A percentile compares a stretch with the other conserved stretches of the same genome.
Conservation (phyloP, 2,888 invertebrate species). For the Osedax fenrisi region DNA sequence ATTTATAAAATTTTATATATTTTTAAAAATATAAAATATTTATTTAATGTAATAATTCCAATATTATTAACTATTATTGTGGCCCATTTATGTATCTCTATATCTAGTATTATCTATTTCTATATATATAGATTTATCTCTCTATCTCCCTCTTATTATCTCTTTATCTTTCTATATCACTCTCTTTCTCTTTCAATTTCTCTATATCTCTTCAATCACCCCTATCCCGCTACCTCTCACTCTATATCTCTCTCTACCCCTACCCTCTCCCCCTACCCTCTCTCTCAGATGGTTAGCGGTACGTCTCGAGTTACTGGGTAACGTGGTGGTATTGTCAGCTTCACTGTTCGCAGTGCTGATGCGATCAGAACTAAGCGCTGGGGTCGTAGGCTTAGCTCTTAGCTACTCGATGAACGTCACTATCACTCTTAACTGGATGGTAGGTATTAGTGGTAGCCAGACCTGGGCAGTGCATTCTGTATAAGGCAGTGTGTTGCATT, state of each 20-base stretch:
- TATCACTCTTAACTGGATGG: background rate
- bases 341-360: constrained; percentile 78
- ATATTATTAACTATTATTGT: no score
- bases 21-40: no score
- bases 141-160: background rate
- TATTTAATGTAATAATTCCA: no score
- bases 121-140: background rate
- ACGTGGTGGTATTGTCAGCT: constrained; percentile 82
- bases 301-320: constrained; percentile 85
- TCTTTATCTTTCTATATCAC: background rate
- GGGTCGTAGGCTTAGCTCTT: constrained; percentile 55
- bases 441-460: no score
- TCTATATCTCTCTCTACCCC: background rate
- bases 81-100: no score
- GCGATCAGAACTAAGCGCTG: constrained; percentile 59
- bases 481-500: no score
- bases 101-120: no score
- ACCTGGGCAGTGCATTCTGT: no score
- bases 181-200: background rate
- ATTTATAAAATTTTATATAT: no score
- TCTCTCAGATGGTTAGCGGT: constrained; percentile 73
- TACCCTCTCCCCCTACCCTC: background rate
- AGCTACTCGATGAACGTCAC: constrained; percentile 42
- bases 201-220: background rate
- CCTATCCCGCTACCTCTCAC: background rate